Conservation (phyloP, 2,888 invertebrate species). For the Eupithecia centaureata region DNA sequence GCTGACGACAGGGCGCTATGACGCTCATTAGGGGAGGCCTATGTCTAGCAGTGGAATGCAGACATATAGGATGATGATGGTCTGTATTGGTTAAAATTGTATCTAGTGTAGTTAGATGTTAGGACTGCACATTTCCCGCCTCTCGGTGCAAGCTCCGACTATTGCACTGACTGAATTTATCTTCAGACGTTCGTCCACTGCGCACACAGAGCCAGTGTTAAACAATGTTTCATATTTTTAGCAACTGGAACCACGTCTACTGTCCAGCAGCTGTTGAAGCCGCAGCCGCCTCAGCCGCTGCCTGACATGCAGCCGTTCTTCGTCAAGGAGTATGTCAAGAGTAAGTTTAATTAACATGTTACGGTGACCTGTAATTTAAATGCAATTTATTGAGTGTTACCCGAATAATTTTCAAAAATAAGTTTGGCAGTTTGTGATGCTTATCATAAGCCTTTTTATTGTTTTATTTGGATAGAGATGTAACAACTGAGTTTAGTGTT, state of each 20-base stretch:
- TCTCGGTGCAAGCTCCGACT: no score
- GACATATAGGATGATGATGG: no score
- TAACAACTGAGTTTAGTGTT: no score
- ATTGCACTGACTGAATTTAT: no score
- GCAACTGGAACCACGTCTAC: conserved; percentile 71
- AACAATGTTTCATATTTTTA: conserved; percentile 34
- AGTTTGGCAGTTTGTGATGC: no score
- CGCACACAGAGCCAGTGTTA: conserved; percentile 76
- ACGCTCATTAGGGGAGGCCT: no score
- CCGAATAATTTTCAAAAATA: no score
- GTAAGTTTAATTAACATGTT: conserved; percentile 55
- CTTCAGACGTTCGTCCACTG: conserved; percentile 67
- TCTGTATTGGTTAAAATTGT: neutral
- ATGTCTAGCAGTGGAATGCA: no score
- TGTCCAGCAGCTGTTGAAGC: conserved; percentile 90
- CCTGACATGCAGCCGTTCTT: conserved; percentile 99
- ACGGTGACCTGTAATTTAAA: neutral
- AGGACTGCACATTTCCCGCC: conserved; percentile 73
- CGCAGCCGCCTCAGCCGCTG: conserved; percentile 90
- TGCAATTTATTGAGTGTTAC: neutral
- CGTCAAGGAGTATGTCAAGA: conserved; percentile 94
- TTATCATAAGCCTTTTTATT: no score
- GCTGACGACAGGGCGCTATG: no score
- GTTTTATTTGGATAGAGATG: no score
- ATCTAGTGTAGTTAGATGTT: neutral